A percentile compares a stretch with the other conserved stretches of the same genome.
Conservation (phyloP, 2,113 vertebrate genomes). For the Sinocyclocheilus maitianheensis region DNA sequence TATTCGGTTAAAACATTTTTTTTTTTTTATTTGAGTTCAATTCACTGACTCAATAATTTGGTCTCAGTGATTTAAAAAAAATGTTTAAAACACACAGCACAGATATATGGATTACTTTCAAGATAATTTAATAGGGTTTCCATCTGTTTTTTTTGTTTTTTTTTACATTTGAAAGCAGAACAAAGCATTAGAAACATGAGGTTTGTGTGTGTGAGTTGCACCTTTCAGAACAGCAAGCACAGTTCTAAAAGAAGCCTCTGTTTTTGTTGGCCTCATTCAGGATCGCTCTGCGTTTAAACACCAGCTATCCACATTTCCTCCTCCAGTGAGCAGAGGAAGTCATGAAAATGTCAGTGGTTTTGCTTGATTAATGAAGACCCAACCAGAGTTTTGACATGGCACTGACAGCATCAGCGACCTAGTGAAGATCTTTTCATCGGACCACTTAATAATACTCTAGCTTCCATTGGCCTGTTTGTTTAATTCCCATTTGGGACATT, state of each 20-base stretch:
- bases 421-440: constrained; percentile 22
- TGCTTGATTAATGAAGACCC: constrained; percentile 51
- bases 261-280: constrained; percentile 64
- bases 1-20: too few relatives aligned
- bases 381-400: constrained; percentile 51
- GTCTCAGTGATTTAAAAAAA: too few relatives aligned
- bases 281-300: constrained; percentile 51
- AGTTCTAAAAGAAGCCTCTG: constrained; percentile 34
- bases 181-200: neutral
- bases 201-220: constrained; percentile 25
- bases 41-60: too few relatives aligned
- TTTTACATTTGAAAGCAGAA: neutral
- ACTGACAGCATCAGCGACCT: constrained; percentile 54
- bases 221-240: constrained; percentile 22
- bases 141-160: too few relatives aligned
- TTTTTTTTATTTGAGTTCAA: too few relatives aligned
- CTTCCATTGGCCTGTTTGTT: neutral
- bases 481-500: constrained; percentile 36
- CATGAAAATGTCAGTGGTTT: constrained; percentile 64
- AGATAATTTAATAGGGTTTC: neutral
- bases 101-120: neutral
- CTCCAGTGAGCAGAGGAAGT: constrained; percentile 53
- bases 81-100: too few relatives aligned
- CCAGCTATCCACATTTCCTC: constrained; percentile 55
- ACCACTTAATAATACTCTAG: constrained; percentile 33